phyloP scores from a whole-genome alignment of 2,888 invertebrate genomes.

The Aporophyla lueneburgensis region DNA sequence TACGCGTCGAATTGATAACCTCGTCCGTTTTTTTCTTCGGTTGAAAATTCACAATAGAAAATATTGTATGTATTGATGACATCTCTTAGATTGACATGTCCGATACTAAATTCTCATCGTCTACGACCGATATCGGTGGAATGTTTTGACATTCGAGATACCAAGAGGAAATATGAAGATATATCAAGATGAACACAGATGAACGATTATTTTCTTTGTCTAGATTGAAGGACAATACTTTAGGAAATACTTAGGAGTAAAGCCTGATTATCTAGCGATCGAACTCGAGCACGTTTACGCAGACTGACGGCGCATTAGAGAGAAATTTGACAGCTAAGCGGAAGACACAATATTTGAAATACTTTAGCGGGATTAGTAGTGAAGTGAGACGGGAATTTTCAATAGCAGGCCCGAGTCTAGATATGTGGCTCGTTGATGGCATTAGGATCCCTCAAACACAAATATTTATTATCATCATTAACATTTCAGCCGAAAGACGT shows the following conservation, averaged over 20 bases:
- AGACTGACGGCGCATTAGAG: neutral
- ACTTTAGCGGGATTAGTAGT: neutral
- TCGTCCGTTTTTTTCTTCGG: too few species aligned
- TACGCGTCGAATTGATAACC: too few species aligned
- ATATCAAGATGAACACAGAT: slow-evolving; percentile 24
- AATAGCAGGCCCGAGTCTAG: neutral
- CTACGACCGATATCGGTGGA: slow-evolving; percentile 11
- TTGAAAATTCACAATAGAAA: slow-evolving; percentile 6
- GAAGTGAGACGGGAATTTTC: neutral
- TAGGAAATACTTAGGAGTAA: neutral
- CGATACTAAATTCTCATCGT: slow-evolving; percentile 16
- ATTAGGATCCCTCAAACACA: neutral
- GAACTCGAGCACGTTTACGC: neutral
- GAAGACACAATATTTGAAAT: neutral
- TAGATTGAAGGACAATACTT: neutral
- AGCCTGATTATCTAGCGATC: slow-evolving; percentile 12
- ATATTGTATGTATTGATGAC: slow-evolving; percentile 14
- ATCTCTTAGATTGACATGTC: slow-evolving; percentile 25
- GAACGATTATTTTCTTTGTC: slow-evolving; percentile 24
- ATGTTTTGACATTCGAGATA: slow-evolving; percentile 18
- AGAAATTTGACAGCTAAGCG: neutral
- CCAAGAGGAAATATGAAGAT: neutral
- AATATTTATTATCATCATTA: neutral
- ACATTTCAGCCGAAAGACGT: too few species aligned
- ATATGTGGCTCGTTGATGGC: neutral